Evolutionary conservation across 1,140 invertebrate species (phyloP).

Genomic region (Caligus rogercresseyi): DNA sequence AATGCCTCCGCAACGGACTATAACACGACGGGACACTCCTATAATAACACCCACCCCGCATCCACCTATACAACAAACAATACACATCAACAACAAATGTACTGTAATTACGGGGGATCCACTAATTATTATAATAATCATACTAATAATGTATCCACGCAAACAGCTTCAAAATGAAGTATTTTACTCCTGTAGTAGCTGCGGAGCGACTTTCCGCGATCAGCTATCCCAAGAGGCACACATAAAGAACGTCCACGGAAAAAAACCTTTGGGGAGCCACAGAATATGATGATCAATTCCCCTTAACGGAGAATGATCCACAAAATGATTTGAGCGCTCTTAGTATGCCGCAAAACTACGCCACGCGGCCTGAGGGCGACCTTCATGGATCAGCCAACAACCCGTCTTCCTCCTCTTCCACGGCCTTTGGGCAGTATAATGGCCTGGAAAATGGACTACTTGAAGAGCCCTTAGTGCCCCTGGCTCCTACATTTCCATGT

Average conservation of each 20-base stretch:
- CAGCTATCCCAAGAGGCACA: neutral
- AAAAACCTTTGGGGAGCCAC: no score
- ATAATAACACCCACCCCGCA: no score
- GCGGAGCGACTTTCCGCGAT: neutral
- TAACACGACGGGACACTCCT: no score
- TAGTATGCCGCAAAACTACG: neutral
- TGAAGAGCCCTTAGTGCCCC: neutral
- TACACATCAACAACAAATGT: neutral
- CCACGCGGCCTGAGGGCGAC: neutral
- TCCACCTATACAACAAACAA: neutral
- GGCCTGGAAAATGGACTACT: no score
- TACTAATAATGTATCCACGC: neutral
- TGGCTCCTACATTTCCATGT: neutral
- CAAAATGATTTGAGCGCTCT: neutral
- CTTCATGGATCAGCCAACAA: no score
- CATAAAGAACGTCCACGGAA: neutral
- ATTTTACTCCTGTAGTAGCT: neutral
- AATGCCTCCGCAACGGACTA: neutral
- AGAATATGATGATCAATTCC: no score
- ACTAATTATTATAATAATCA: neutral
- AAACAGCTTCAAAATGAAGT: no score
- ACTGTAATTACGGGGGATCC: no score
- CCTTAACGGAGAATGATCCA: no score
- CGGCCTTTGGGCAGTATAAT: no score
- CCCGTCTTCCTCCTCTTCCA: no score